These are phyloP conservation scores for Drosophila ohnishii DNA, from an alignment of 1,140 invertebrate species.

Conservation along the genomic window DNA sequence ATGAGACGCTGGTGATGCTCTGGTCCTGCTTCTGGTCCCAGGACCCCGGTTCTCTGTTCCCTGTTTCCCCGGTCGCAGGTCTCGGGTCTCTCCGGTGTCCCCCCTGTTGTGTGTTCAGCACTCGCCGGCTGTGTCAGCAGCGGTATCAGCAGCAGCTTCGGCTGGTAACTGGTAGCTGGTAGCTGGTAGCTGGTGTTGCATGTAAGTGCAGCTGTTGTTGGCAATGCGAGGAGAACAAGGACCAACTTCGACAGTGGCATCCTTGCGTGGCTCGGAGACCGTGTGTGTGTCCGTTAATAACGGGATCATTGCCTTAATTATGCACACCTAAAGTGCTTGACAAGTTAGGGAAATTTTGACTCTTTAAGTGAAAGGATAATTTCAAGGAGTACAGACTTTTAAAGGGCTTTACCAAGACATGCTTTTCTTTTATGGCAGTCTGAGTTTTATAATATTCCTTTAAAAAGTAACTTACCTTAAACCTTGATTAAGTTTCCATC, in stretches of 20 bases:
- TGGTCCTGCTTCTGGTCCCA: constrained; percentile 14
- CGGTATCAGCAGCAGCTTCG: constrained; percentile 31
- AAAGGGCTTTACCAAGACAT: background rate
- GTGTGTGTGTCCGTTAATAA: constrained; percentile 38
- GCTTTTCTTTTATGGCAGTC: background rate
- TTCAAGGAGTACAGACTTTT: background rate
- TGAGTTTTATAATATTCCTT: background rate
- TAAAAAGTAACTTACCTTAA: background rate
- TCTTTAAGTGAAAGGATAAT: background rate
- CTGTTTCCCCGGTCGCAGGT: constrained; percentile 1
- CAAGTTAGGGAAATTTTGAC: constrained; percentile 3
- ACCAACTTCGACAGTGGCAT: constrained; percentile 35
- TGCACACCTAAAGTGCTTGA: constrained; percentile 34
- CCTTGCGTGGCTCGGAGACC: background rate
- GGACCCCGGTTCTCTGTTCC: constrained; percentile 9
- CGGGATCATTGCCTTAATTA: constrained; percentile 59
- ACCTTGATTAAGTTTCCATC: background rate
- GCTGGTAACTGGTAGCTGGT: constrained; percentile 8
- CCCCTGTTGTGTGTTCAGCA: constrained; percentile 32
- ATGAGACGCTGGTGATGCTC: constrained; percentile 56
- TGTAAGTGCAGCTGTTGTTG: constrained; percentile 53
- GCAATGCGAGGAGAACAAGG: constrained; percentile 50
- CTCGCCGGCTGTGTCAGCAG: constrained; percentile 48
- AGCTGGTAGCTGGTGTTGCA: constrained; percentile 25
- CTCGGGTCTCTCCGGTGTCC: background rate